These are phyloP conservation scores for Chorisops tibialis DNA, from an alignment of 2,888 invertebrate species.

Conservation along the genomic window DNA sequence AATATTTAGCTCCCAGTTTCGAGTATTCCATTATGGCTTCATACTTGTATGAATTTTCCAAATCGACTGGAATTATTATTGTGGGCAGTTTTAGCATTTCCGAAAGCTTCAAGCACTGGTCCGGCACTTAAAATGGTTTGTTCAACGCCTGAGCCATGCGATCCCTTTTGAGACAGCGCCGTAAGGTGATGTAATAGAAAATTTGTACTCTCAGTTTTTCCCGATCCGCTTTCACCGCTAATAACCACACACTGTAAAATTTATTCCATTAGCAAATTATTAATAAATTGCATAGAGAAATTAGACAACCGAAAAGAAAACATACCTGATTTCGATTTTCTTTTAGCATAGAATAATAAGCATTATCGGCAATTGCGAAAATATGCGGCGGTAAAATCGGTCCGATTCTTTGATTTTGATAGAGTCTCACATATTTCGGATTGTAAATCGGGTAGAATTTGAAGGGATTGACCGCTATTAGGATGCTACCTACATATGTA, in stretches of 20 bases:
- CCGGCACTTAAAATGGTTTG: conserved; percentile 95
- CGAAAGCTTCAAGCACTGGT: conserved; percentile 94
- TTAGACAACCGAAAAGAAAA: neutral
- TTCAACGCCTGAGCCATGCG: conserved; percentile 92
- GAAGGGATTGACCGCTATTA: conserved; percentile 92
- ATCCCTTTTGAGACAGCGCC: conserved; percentile 90
- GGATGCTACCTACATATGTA: conserved; percentile 92
- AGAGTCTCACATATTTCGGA: conserved; percentile 93
- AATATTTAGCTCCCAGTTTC: neutral
- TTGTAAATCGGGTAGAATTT: conserved; percentile 97
- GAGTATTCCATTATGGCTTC: too few relatives aligned
- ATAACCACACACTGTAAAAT: conserved; percentile 77
- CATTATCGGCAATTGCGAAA: conserved; percentile 92
- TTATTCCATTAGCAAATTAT: neutral
- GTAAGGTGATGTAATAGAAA: conserved; percentile 92
- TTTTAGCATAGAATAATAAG: conserved; percentile 91
- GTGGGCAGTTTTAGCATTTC: conserved; percentile 97
- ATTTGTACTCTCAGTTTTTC: conserved; percentile 95
- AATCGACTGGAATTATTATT: conserved; percentile 97
- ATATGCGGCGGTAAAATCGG: conserved; percentile 94
- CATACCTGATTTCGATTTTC: conserved; percentile 69
- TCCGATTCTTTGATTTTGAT: conserved; percentile 87
- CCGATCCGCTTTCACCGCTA: conserved; percentile 92
- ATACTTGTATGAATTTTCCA: conserved; percentile 89
- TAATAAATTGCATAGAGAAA: neutral